phyloP scores from a whole-genome alignment of 1,140 invertebrate genomes.

The Temnothorax curvispinosus region DNA sequence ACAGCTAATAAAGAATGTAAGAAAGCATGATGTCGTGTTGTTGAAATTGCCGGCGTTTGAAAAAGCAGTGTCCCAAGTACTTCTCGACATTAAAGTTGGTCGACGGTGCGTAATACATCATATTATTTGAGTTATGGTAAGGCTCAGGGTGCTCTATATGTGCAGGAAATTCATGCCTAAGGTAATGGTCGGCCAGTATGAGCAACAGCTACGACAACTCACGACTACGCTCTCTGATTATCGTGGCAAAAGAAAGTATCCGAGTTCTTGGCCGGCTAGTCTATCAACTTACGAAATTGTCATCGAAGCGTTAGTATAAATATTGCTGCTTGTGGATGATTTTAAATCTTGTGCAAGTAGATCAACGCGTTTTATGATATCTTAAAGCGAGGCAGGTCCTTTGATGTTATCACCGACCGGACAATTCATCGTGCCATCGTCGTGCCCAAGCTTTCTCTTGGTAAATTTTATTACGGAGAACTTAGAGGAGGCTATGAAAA shows the following conservation, averaged over 20 bases:
- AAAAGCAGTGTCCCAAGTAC: conserved; percentile 92
- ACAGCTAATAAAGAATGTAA: conserved; percentile 93
- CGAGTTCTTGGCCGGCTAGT: conserved; percentile 89
- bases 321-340: conserved; percentile 1
- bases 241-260: conserved; percentile 89
- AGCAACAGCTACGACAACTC: conserved; percentile 92
- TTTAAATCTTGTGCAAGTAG: background rate
- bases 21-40: conserved; percentile 90
- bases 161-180: conserved; percentile 95
- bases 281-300: conserved; percentile 93
- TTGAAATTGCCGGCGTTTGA: conserved; percentile 93
- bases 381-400: conserved; percentile 93
- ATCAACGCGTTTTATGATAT: conserved; percentile 22
- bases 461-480: conserved; percentile 94
- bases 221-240: conserved; percentile 94
- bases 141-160: conserved; percentile 84
- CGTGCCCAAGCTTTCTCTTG: conserved; percentile 93
- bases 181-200: conserved; percentile 93
- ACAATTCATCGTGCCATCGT: conserved; percentile 96
- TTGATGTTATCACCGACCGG: conserved; percentile 97
- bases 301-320: conserved; percentile 92
- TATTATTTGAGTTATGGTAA: conserved; percentile 81
- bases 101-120: conserved; percentile 88
- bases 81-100: conserved; percentile 93
- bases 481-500: conserved; percentile 90